Evolutionary conservation across 2,113 vertebrate species (phyloP), one percentile per base, ranked within the genome.

Genomic region (Cyanoliseus patagonus): DNA sequence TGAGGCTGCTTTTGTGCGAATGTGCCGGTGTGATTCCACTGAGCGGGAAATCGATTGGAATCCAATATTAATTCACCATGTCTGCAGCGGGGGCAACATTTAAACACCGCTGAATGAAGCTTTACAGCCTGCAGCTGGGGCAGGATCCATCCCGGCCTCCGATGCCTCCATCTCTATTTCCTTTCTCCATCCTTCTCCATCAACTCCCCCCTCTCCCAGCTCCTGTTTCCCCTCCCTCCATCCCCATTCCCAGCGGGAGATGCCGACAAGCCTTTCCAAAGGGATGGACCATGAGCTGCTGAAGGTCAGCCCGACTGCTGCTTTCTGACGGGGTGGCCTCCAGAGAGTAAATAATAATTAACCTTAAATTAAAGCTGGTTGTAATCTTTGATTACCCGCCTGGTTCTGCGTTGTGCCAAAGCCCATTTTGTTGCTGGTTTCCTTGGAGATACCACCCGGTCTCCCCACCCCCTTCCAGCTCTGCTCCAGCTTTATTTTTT

Each of bases 321-420:
- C 87, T n/a, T 76, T 61, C 80, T 30, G 11, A 52, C 1, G 6
- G 94, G 92, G 73, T 9, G 11, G 83, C 66, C 94, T 86, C 86
- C 44, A 17, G 93, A 95, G 97, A 95, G 95, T 95, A 97, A 97
- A 97, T 85, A 97, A 96, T 93, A 94, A 95, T 96, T 97, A 97
- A 97, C 96, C 95, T 97, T 94, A 95, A 96, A 96, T 97, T 96
- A 96, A 95, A 96, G 93, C 79, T 25, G 93, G 57, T 91, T 91
- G 92, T 94, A 96, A 94, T 95, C 94, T 94, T 64, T 91, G 93
- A 95, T 91, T 90, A 68, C 92, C 82, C 68, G 49, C 81, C 76
- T 49, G 72, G 81, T 82, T 76, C 55, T 3, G 86, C 19, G 5
- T 83, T 69, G 90, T 91, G 92, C 94, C 78, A 68, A 94, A 89